Percentiles rank a stretch among this genome's conserved stretches.
Evolutionary conservation across 2,113 vertebrate genomes (phyloP).

Genomic region (Atherinomorus stipes): DNA sequence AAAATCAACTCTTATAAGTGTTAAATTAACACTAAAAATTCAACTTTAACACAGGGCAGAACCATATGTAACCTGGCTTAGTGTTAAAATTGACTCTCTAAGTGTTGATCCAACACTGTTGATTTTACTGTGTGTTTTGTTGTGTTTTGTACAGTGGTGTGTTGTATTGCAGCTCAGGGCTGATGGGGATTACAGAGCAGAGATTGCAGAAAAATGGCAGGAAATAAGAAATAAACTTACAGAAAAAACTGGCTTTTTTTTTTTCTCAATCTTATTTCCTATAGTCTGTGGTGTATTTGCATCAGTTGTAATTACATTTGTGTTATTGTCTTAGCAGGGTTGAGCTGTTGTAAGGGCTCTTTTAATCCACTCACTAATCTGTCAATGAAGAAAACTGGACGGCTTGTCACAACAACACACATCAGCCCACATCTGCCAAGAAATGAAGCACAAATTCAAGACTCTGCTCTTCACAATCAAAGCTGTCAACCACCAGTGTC

Average conservation of each 20-base stretch:
- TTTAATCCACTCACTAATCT: slow-evolving; percentile 15
- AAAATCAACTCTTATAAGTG: too few relatives aligned
- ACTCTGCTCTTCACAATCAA: neutral
- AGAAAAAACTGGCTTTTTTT: slow-evolving; percentile 17
- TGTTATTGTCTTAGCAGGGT: slow-evolving; percentile 12
- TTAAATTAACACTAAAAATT: too few relatives aligned
- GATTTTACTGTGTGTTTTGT: too few relatives aligned
- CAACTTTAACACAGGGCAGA: too few relatives aligned
- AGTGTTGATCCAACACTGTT: too few relatives aligned
- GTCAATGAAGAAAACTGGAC: slow-evolving; percentile 2
- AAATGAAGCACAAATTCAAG: slow-evolving; percentile 19
- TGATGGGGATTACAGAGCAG: too few relatives aligned
- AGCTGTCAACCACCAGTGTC: neutral
- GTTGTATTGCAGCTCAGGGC: too few relatives aligned
- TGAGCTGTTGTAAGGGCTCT: slow-evolving; percentile 5
- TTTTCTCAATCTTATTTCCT: slow-evolving; percentile 12
- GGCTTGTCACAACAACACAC: slow-evolving; percentile 6
- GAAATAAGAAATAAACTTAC: neutral
- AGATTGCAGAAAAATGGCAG: neutral
- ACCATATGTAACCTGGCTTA: too few relatives aligned
- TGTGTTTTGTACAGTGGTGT: too few relatives aligned
- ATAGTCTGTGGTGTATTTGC: slow-evolving; percentile 16
- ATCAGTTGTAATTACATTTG: slow-evolving; percentile 26
- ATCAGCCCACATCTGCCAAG: slow-evolving; percentile 24
- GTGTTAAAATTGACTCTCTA: too few relatives aligned